Conservation (phyloP, 1,140 invertebrate genomes). For the Drosophila pallidifrons region DNA sequence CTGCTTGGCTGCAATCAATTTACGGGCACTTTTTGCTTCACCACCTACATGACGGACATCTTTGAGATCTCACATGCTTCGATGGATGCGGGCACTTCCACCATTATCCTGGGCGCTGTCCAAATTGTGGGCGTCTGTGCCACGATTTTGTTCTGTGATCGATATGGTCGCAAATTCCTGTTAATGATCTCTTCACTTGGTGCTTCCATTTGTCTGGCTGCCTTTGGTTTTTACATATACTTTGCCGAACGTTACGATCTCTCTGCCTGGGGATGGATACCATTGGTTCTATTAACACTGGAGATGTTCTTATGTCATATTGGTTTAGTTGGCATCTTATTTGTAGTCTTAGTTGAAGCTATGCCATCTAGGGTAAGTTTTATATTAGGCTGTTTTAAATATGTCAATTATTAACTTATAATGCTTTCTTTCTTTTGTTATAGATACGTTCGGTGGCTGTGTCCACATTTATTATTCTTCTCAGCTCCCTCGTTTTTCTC, state of each 20-base stretch:
- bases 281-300: slow-evolving; percentile 58
- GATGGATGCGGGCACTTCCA: slow-evolving; percentile 86
- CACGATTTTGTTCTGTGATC: slow-evolving; percentile 65
- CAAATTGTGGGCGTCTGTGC: slow-evolving; percentile 83
- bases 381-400: too few species aligned
- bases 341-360: slow-evolving; percentile 71
- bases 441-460: slow-evolving; percentile 67
- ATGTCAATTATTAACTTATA: background rate
- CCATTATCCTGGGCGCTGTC: slow-evolving; percentile 85
- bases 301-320: slow-evolving; percentile 70
- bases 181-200: slow-evolving; percentile 59
- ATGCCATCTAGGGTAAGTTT: slow-evolving; percentile 63
- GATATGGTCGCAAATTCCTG: slow-evolving; percentile 59
- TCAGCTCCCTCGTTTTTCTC: slow-evolving; percentile 61
- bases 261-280: slow-evolving; percentile 60
- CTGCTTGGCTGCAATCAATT: slow-evolving; percentile 56
- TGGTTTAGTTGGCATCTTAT: slow-evolving; percentile 70
- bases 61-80: slow-evolving; percentile 87
- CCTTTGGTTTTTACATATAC: slow-evolving; percentile 53
- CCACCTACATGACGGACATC: slow-evolving; percentile 85
- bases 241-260: slow-evolving; percentile 42
- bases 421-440: slow-evolving; percentile 10
- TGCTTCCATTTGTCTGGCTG: slow-evolving; percentile 34
- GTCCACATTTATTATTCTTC: slow-evolving; percentile 55
- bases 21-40: slow-evolving; percentile 62